phyloP scores from a whole-genome alignment of 2,888 invertebrate genomes.

The Orthonychiurus folsomi region DNA sequence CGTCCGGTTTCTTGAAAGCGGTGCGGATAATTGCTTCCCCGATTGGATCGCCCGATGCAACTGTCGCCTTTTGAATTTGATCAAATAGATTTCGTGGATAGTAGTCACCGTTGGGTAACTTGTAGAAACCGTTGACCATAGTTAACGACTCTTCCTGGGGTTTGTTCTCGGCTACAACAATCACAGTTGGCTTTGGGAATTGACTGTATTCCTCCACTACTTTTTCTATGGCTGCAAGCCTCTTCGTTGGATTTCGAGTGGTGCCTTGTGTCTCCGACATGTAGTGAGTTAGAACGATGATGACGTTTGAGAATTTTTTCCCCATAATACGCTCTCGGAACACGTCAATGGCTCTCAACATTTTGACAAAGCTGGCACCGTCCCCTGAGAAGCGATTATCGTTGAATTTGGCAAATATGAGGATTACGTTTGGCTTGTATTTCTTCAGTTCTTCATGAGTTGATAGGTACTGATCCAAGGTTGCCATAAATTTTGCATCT shows the following conservation, averaged over 20 bases:
- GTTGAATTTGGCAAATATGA: conserved; percentile 24
- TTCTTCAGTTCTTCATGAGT: conserved; percentile 25
- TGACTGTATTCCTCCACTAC: conserved; percentile 17
- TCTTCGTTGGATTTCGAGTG: conserved; percentile 14
- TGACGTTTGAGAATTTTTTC: conserved; percentile 23
- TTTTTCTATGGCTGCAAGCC: conserved; percentile 11
- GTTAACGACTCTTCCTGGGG: conserved; percentile 10
- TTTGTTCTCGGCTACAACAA: conserved; percentile 25
- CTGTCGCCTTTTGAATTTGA: conserved; percentile 17
- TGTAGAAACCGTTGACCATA: conserved; percentile 21
- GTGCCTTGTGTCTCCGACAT: conserved; percentile 16
- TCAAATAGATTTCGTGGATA: conserved; percentile 29
- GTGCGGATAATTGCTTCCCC: conserved; percentile 20
- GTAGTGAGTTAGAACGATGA: conserved; percentile 24
- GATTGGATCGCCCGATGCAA: conserved; percentile 18
- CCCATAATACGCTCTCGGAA: conserved; percentile 20
- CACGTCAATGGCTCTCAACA: conserved; percentile 21
- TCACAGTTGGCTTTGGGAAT: conserved; percentile 20
- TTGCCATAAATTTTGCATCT: conserved; percentile 26
- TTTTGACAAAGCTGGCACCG: conserved; percentile 20
- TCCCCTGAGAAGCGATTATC: conserved; percentile 23
- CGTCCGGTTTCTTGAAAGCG: conserved; percentile 13
- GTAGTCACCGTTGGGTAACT: conserved; percentile 24
- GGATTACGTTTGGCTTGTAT: conserved; percentile 24
- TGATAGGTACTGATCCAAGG: conserved; percentile 10